Evolutionary conservation across 2,888 invertebrate genomes (phyloP).

Genomic region (Glomeris marginata): DNA sequence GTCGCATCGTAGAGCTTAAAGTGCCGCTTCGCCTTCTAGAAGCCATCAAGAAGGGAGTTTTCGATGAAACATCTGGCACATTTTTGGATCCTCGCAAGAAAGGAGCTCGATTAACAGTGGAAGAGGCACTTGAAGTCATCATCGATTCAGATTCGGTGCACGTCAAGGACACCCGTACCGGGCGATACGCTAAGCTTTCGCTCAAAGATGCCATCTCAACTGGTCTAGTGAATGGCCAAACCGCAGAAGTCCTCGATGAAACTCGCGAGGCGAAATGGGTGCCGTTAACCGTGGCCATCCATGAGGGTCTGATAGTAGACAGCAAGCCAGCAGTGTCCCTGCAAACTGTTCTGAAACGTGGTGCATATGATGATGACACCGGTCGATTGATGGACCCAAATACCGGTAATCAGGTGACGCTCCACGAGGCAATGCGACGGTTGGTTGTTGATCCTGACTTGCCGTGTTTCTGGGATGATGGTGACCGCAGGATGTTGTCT

Average conservation of each 20-base stretch:
- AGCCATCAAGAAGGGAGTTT: conserved; percentile 63
- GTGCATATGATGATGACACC: conserved; percentile 61
- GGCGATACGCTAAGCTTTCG: conserved; percentile 59
- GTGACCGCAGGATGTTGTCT: conserved; percentile 31
- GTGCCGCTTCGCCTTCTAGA: conserved; percentile 67
- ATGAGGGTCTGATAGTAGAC: conserved; percentile 58
- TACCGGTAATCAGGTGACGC: conserved; percentile 58
- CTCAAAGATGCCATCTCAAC: conserved; percentile 60
- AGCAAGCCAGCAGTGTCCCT: conserved; percentile 47
- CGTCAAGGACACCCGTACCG: conserved; percentile 59
- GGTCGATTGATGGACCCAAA: conserved; percentile 70
- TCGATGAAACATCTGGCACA: conserved; percentile 57
- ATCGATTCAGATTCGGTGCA: conserved; percentile 72
- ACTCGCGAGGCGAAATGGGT: conserved; percentile 36
- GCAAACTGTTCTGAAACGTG: conserved; percentile 71
- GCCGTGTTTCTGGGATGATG: conserved; percentile 26
- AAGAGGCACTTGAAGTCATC: conserved; percentile 63
- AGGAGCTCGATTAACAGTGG: conserved; percentile 38
- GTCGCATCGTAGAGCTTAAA: conserved; percentile 62
- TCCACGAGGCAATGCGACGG: conserved; percentile 68
- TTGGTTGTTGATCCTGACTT: conserved; percentile 62
- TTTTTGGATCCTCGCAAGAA: conserved; percentile 53
- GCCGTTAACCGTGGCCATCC: conserved; percentile 31
- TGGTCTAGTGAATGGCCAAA: conserved; percentile 56
- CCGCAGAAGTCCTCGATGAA: conserved; percentile 44